Percentiles rank a stretch among this genome's conserved stretches.
phyloP scores from a whole-genome alignment of 2,888 invertebrate species.

The Sarcophaga subvicina region DNA sequence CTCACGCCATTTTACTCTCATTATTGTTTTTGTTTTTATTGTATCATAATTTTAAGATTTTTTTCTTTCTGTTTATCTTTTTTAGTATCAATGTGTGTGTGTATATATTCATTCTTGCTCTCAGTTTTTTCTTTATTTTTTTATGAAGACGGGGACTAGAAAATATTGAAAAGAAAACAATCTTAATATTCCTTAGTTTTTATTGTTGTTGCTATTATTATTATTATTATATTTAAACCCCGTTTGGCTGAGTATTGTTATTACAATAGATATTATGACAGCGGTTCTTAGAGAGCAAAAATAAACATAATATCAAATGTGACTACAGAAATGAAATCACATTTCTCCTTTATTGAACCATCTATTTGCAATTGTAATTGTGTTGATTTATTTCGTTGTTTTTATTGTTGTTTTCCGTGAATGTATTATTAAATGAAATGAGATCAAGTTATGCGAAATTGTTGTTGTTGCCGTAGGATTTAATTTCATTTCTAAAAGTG shows the following conservation, averaged over 20 bases:
- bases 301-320: constrained; percentile 19
- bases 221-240: neutral
- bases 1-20: constrained; percentile 1
- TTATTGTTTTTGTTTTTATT: constrained; percentile 29
- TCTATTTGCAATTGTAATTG: too few relatives aligned
- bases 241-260: constrained; percentile 1
- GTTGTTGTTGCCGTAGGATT: neutral
- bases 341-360: neutral
- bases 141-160: neutral
- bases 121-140: neutral
- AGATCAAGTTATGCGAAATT: constrained; percentile 48
- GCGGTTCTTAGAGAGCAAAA: constrained; percentile 16
- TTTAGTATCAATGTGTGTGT: neutral
- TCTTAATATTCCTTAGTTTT: constrained; percentile 4
- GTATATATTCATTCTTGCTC: constrained; percentile 1
- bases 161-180: neutral
- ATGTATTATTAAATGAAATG: constrained; percentile 35
- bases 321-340: neutral
- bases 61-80: constrained; percentile 29
- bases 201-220: constrained; percentile 41
- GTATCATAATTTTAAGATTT: neutral
- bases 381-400: too few relatives aligned
- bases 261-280: constrained; percentile 57
- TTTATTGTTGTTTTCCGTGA: constrained; percentile 1
- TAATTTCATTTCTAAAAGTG: neutral